A percentile compares a stretch with the other conserved stretches of the same genome.
phyloP scores from a whole-genome alignment of 92 coral and sea anemone genomes.

The Virgularia gustaviana region DNA sequence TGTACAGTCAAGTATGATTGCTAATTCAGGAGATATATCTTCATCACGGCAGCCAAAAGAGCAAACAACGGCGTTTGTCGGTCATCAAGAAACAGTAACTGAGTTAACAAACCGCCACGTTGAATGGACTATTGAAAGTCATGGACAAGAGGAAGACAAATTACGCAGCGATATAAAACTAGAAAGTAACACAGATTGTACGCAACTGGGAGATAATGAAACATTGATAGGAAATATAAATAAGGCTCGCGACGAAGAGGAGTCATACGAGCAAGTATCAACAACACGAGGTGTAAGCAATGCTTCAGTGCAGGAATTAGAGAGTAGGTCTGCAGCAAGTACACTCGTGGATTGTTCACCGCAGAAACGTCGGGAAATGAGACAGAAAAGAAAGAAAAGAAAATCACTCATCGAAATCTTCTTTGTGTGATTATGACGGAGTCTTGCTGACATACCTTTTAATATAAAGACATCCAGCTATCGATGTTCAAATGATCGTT shows the following conservation, averaged over 20 bases:
- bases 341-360: constrained; percentile 19
- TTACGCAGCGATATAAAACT: no score
- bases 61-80: constrained; percentile 1
- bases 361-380: constrained; percentile 36
- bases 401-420: constrained; percentile 36
- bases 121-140: neutral
- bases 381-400: constrained; percentile 33
- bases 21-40: constrained; percentile 16
- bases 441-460: no score
- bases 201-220: neutral
- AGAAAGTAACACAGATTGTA: neutral
- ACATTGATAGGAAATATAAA: neutral
- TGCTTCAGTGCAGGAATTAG: neutral
- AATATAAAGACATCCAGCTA: no score
- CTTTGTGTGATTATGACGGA: constrained; percentile 29
- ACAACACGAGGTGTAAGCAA: no score
- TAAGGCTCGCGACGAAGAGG: no score
- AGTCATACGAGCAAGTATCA: no score
- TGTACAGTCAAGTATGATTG: constrained; percentile 21
- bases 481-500: no score
- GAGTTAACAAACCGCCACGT: constrained; percentile 2
- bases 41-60: neutral
- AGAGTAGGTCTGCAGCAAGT: neutral
- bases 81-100: constrained; percentile 10
- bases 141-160: neutral